These are phyloP conservation scores for Agonopterix alstromeriana DNA, from an alignment of 2,888 invertebrate genomes.

Conservation along the genomic window DNA sequence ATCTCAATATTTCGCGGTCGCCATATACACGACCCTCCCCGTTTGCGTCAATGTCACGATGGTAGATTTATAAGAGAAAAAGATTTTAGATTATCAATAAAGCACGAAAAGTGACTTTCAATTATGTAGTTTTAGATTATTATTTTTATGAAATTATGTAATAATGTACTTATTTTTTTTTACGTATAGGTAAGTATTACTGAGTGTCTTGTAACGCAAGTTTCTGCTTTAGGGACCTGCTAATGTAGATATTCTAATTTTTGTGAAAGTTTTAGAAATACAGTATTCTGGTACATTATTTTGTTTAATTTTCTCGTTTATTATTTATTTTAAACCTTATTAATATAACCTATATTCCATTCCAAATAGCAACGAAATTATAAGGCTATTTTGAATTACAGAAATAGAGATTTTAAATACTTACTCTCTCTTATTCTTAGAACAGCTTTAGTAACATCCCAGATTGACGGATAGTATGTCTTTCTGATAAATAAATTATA, in stretches of 20 bases:
- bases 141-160: conserved; percentile 10
- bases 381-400: no score
- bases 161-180: conserved; percentile 50
- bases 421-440: no score
- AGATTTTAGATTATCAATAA: conserved; percentile 37
- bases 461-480: no score
- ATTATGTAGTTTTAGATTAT: conserved; percentile 15
- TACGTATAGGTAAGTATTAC: conserved; percentile 10
- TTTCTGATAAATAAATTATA: no score
- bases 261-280: conserved; percentile 59
- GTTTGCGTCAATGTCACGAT: conserved; percentile 60
- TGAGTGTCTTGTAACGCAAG: conserved; percentile 43
- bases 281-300: conserved; percentile 51
- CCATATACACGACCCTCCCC: conserved; percentile 63
- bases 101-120: conserved; percentile 20
- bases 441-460: no score
- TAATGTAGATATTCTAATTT: conserved; percentile 43
- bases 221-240: conserved; percentile 65
- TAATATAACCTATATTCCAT: no score
- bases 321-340: conserved; percentile 1
- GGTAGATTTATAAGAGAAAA: conserved; percentile 67
- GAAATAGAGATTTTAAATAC: no score
- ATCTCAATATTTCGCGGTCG: conserved; percentile 65
- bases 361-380: no score
- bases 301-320: not conserved